Percentiles rank a stretch among this genome's conserved stretches.
Evolutionary conservation across 2,888 invertebrate species (phyloP).

Genomic region (Himalopsyche kuldschensis): DNA sequence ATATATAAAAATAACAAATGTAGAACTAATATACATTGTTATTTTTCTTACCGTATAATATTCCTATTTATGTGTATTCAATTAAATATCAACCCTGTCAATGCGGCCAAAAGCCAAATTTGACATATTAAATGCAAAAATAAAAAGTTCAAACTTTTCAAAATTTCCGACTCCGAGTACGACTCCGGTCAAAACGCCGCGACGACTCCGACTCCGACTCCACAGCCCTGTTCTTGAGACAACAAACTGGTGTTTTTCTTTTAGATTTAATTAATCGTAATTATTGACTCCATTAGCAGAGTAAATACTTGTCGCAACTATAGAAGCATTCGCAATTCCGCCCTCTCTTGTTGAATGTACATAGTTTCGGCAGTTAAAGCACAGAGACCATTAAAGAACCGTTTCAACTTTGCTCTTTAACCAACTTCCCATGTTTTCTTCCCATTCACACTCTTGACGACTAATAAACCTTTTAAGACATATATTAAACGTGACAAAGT

Average conservation of each 20-base stretch:
- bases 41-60: no score
- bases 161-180: no score
- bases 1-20: no score
- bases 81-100: no score
- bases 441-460: not conserved
- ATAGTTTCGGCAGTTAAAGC: not conserved
- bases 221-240: no score
- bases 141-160: no score
- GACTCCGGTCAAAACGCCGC: no score
- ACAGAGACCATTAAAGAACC: not conserved
- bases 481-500: not conserved
- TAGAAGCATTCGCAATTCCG: not conserved
- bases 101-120: no score
- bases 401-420: not conserved
- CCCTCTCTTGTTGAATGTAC: not conserved
- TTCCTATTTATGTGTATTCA: no score
- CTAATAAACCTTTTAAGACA: not conserved
- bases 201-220: no score
- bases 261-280: not conserved
- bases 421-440: not conserved
- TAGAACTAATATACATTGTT: no score
- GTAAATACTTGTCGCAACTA: not conserved
- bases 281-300: not conserved
- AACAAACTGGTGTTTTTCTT: not conserved
- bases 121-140: no score